Conservation (phyloP, 1,140 invertebrate species). For the Capitella teleta region DNA sequence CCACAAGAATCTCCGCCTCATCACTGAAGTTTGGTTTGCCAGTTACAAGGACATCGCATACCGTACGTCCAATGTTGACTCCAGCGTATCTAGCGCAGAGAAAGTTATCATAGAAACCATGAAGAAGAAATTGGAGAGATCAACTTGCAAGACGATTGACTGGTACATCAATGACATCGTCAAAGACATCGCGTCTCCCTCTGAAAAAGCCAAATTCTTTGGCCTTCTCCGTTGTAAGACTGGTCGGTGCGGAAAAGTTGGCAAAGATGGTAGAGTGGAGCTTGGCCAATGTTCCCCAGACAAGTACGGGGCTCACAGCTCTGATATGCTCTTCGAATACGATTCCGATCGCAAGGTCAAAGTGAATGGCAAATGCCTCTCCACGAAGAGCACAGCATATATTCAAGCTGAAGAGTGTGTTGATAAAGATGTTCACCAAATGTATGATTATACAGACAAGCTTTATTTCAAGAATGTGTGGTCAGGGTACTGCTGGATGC, state of each 20-base stretch:
- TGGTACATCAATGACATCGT: constrained; percentile 6
- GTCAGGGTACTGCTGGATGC: constrained; percentile 12
- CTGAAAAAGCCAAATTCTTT: constrained; percentile 2
- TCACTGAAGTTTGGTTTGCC: constrained; percentile 10
- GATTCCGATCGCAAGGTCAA: constrained; percentile 1
- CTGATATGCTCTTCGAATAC: constrained; percentile 7
- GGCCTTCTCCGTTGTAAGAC: constrained; percentile 7
- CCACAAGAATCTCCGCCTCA: constrained; percentile 6
- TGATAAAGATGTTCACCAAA: constrained; percentile 6
- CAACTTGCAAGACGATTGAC: background rate
- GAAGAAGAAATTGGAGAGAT: background rate
- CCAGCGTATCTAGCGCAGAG: background rate
- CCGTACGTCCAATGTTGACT: background rate
- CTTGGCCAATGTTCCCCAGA: constrained; percentile 9
- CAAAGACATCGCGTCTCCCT: background rate
- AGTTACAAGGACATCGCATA: constrained; percentile 1
- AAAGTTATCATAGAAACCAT: background rate
- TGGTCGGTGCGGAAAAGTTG: background rate
- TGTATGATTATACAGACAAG: constrained; percentile 8
- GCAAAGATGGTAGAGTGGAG: constrained; percentile 1
- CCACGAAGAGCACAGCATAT: constrained; percentile 9
- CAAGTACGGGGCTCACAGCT: background rate
- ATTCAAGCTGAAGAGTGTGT: constrained; percentile 2
- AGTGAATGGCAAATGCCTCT: constrained; percentile 1
- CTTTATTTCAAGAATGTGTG: constrained; percentile 4